Conservation (phyloP, 1,140 invertebrate genomes). For the Lucilia cuprina region DNA sequence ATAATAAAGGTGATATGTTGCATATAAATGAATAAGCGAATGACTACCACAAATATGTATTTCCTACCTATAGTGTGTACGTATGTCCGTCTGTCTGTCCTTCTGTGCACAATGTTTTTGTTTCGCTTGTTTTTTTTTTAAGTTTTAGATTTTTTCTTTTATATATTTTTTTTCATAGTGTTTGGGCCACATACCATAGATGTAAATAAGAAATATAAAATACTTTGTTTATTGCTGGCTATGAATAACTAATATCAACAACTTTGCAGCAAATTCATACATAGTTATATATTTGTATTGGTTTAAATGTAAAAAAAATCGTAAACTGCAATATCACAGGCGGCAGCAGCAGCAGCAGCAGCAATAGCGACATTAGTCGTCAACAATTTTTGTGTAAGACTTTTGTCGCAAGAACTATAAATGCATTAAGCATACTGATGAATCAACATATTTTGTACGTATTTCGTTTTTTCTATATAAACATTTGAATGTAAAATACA, state of each 20-base stretch:
- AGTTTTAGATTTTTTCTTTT: neutral
- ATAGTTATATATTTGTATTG: too few relatives aligned
- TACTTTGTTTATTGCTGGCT: slow-evolving; percentile 1
- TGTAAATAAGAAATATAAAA: neutral
- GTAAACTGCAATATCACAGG: neutral
- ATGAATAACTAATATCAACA: slow-evolving; percentile 8
- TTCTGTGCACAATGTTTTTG: neutral
- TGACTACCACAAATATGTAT: neutral
- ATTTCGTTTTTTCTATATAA: neutral
- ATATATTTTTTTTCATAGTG: neutral
- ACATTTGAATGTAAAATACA: neutral
- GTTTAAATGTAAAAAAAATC: neutral
- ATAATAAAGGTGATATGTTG: neutral
- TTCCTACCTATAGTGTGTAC: neutral
- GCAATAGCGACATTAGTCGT: neutral
- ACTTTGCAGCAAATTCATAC: neutral
- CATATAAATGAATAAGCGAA: neutral
- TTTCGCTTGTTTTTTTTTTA: neutral
- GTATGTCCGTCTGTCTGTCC: neutral
- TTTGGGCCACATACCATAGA: slow-evolving; percentile 10
- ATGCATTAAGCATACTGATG: slow-evolving; percentile 14
- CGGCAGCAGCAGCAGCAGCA: neutral
- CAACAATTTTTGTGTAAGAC: neutral
- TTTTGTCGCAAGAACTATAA: neutral
- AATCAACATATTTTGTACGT: neutral